Conservation (phyloP, 2,888 invertebrate genomes). For the Nomada ferruginata region DNA sequence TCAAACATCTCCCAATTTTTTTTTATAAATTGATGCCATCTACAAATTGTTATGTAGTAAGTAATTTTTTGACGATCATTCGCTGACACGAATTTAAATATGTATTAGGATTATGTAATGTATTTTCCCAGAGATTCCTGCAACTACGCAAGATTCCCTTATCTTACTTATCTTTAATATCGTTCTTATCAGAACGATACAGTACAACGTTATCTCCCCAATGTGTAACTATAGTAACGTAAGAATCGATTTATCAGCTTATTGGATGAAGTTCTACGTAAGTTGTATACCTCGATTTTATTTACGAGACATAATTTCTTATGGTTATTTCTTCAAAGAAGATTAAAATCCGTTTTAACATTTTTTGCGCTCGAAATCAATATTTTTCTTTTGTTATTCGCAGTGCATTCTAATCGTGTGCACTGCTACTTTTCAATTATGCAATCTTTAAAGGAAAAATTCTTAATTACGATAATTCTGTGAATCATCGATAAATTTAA, state of each 20-base stretch:
- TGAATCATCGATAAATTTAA: constrained; percentile 4
- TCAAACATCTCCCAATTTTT: background rate
- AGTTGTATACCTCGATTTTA: background rate
- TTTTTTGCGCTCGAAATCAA: too few species aligned
- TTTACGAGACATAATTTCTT: background rate
- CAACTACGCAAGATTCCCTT: constrained; percentile 9
- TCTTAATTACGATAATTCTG: background rate
- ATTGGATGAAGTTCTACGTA: constrained; percentile 10
- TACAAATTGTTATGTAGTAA: background rate
- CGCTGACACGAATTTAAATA: background rate
- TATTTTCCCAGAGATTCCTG: constrained; percentile 10
- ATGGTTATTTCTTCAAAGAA: background rate
- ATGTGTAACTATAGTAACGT: constrained; percentile 21
- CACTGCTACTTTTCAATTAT: background rate
- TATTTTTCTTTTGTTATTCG: background rate
- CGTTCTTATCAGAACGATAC: constrained; percentile 38
- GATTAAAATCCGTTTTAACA: background rate
- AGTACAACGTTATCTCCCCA: constrained; percentile 27
- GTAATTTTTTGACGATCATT: background rate
- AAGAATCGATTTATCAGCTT: constrained; percentile 21
- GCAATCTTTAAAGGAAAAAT: background rate
- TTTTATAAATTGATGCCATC: background rate
- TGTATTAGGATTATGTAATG: constrained; percentile 17
- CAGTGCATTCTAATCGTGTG: background rate
- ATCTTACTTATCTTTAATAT: constrained; percentile 41